A percentile compares a stretch with the other conserved stretches of the same genome.
Evolutionary conservation across 2,797 vertebrate genomes (phyloP).

Genomic region (Novumbra hubbsi): DNA sequence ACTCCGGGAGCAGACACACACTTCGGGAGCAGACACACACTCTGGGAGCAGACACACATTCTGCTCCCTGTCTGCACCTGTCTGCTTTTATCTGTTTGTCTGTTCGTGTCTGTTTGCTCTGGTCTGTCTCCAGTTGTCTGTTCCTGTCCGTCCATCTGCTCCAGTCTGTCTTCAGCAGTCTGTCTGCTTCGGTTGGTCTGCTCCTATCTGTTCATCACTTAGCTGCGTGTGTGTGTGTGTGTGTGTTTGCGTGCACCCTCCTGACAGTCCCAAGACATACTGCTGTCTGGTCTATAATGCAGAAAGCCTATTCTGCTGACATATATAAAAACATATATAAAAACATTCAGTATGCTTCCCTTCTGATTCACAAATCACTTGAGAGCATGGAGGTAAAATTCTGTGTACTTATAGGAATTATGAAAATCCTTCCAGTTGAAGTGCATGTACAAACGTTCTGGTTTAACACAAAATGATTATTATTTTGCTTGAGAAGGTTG

Average conservation of each 20-base stretch:
- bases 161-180: no score
- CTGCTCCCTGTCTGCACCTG: no score
- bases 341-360: not conserved
- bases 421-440: slow-evolving; percentile 39
- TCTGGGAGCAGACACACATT: not conserved
- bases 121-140: no score
- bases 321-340: no score
- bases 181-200: no score
- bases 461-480: slow-evolving; percentile 38
- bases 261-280: slow-evolving; percentile 22
- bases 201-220: slow-evolving; percentile 1
- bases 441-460: slow-evolving; percentile 37
- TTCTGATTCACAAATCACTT: slow-evolving; percentile 16
- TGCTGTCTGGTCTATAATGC: not conserved
- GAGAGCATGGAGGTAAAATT: slow-evolving; percentile 8
- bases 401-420: slow-evolving; percentile 1
- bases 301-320: not conserved
- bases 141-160: no score
- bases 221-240: slow-evolving; percentile 13
- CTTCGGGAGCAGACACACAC: no score
- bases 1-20: no score
- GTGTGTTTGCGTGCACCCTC: slow-evolving; percentile 11
- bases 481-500: slow-evolving; percentile 47
- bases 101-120: no score
- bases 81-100: no score